Base-by-base conservation (phyloP, 2,797 vertebrate genomes). In the Artibeus jamaicensis region DNA sequence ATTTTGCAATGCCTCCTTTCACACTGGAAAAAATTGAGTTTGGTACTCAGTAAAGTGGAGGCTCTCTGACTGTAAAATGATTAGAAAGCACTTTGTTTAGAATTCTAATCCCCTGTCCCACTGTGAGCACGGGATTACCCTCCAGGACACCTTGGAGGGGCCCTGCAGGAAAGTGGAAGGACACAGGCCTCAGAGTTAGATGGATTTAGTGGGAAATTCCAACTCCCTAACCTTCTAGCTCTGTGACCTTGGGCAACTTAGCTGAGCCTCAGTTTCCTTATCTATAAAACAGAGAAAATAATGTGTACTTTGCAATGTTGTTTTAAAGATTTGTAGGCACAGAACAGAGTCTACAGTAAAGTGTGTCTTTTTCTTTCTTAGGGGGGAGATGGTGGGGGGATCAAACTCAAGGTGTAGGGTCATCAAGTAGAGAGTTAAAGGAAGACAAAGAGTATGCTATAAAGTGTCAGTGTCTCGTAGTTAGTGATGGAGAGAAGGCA, bases 1-100 rank as follows among this genome's bases (percentile, higher is more conserved):
- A 82, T 89, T 95, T 96, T 89, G 86, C 92, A 96, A 91, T 86
- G 50, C 70, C 42, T 97, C 59, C 74, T 96, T 97, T 97, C 94
- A 93, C 89, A 91, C 71, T 94, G 59, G 79, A 97, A 96, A 95
- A 96, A 92, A 88, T 77, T 70, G 93, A 95, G n/a, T 90, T 93
- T 91, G 71, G 82, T 94, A 39, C 88, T 96, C 87, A 86, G 88
- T 48, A 93, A 94, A 96, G 79, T 85, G 94, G 92, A 96, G 73
- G 89, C 77, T 76, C 37, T 79, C 29, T 78, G 71, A 96, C 76
- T 88, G 68, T 70, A 90, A 96, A 94, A 97, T 96, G 92, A 96
- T 93, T 92, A 79, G 73, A 91, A 97, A 92, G 53, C 70, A 73
- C 70, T 96, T 92, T 85, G 94, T 91, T 73, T 89, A 79, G 37